Percentiles rank a stretch among this genome's conserved stretches.
Evolutionary conservation across 2,888 invertebrate species (phyloP).

Genomic region (Perizoma flavofasciatum): DNA sequence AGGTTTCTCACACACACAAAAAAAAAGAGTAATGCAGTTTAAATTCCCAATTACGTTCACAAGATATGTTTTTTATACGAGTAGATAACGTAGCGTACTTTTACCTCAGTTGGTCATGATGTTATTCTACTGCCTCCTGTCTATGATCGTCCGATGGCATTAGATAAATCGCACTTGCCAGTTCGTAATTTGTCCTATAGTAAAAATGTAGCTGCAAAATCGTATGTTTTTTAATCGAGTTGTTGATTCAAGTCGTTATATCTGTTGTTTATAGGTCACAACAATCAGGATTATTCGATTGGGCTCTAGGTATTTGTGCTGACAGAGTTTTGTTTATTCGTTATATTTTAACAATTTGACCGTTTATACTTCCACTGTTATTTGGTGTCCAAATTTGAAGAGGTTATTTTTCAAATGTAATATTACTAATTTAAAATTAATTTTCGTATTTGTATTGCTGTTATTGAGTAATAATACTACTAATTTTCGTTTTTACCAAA

Average conservation of each 20-base stretch:
- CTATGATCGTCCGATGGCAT: background rate
- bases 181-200: background rate
- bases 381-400: slow-evolving; percentile 32
- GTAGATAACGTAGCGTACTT: too few relatives aligned
- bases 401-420: background rate
- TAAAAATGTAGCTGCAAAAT: slow-evolving; percentile 24
- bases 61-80: too few relatives aligned
- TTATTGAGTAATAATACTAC: too few relatives aligned
- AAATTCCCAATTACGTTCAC: too few relatives aligned
- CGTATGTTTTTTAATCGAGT: slow-evolving; percentile 26
- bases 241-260: slow-evolving; percentile 35
- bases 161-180: background rate
- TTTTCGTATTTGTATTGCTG: too few relatives aligned
- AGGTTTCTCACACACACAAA: too few relatives aligned
- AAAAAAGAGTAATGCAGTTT: too few relatives aligned
- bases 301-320: slow-evolving; percentile 47
- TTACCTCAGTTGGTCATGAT: too few relatives aligned
- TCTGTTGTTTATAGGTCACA: slow-evolving; percentile 42
- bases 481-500: too few relatives aligned
- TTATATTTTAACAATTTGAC: slow-evolving; percentile 47
- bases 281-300: slow-evolving; percentile 59
- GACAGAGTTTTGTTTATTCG: slow-evolving; percentile 52
- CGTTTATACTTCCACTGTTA: slow-evolving; percentile 34
- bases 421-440: too few relatives aligned
- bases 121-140: background rate